Percentiles rank a stretch among this genome's conserved stretches.
These are phyloP conservation scores for Eulemur rufifrons DNA, from an alignment of 2,113 vertebrate genomes.

Conservation along the genomic window DNA sequence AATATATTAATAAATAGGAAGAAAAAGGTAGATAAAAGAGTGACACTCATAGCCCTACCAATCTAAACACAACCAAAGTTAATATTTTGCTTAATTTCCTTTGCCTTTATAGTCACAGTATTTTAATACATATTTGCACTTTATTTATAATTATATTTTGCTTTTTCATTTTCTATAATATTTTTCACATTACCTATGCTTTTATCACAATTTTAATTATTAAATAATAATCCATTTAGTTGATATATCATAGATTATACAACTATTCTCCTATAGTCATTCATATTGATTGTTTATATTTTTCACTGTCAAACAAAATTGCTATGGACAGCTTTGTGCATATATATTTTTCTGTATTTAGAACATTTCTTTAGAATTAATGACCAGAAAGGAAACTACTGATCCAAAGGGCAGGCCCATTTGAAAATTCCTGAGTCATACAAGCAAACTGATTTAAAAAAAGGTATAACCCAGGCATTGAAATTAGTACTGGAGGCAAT, in stretches of 20 bases:
- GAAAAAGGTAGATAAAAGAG: not conserved
- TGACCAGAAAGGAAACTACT: not conserved
- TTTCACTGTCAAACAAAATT: not conserved
- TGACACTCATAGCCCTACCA: not conserved
- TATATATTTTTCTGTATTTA: not conserved
- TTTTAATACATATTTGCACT: not conserved
- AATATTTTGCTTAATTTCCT: not conserved
- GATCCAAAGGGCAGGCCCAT: not conserved
- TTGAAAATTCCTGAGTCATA: not conserved
- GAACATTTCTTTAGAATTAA: not conserved
- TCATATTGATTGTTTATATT: not conserved
- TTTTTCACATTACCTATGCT: constrained; percentile 7
- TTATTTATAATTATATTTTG: not conserved
- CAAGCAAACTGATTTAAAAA: not conserved
- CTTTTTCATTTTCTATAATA: not conserved
- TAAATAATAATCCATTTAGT: not conserved
- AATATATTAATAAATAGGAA: not conserved
- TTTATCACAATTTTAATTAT: constrained; percentile 1
- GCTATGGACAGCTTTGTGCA: not conserved
- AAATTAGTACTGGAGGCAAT: not conserved
- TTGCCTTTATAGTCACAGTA: not conserved
- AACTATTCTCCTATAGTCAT: not conserved
- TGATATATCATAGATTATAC: not conserved
- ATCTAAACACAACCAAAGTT: not conserved
- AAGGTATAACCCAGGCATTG: not conserved